Base-by-base conservation (phyloP, 2,113 vertebrate genomes). In the Rhadina sibilatrix region DNA sequence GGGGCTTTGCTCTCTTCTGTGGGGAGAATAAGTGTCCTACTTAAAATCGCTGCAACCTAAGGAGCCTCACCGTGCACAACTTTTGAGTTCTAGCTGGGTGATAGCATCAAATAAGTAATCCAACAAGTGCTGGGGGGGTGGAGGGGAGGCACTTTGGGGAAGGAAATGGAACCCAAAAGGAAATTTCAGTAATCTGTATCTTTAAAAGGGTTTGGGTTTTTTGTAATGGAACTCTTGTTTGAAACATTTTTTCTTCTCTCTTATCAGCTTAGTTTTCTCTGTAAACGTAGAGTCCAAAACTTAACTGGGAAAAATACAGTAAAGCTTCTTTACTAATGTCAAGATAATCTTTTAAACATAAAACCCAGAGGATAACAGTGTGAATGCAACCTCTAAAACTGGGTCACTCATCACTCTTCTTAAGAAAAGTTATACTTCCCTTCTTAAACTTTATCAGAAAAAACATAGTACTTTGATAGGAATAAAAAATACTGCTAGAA, bases 271-370 rank as follows among this genome's bases (percentile, higher is more conserved):
- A 93, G 44, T 54, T 79, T 95, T 89, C 40, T 59, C 63, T 90
- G 85, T 86, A 94, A 95, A 77, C 3, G 0, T 44, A 74, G 83
- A 92, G n/a, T 91, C 91, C 35, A 82, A 93, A 94, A 89, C 84
- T 93, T 95, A 89, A 94, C 87, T 44, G 49, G 35, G 63, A 92
- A 77, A 89, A 95, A 63, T 85, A 63, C 31, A 89, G 75, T 71
- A 95, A 97, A 97, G 88, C 96, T 89, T 95, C 95, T 97, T 97
- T 96, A 30, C 54, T 94, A 94, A 95, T 95, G 96, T 94, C 93
- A 89, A 91, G 93, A 97, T 97, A 95, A 97, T 96, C 93, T 97
- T 95, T 95, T 90, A 96, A 95, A 96, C 71, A 84, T 93, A 96
- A 97, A 83, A 57, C 82, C 53, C 63, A 95, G 86, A 82, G 91